These are phyloP conservation scores for Brachionus manjavacas DNA, from an alignment of 1,140 invertebrate genomes.

Conservation along the genomic window DNA sequence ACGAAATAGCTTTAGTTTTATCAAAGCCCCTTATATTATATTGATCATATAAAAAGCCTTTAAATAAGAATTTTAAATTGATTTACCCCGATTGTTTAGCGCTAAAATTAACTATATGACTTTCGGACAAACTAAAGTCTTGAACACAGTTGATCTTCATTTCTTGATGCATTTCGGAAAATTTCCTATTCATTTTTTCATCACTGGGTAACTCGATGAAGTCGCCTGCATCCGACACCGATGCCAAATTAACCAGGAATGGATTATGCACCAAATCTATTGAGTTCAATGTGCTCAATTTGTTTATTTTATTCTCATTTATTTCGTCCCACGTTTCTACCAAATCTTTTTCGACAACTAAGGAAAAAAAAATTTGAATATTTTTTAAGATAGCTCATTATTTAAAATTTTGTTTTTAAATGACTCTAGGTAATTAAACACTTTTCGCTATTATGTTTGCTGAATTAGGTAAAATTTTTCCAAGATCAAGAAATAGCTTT, in stretches of 20 bases:
- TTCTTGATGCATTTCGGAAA: constrained; percentile 29
- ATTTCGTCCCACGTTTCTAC: constrained; percentile 2
- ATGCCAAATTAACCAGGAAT: neutral
- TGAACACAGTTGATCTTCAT: constrained; percentile 41
- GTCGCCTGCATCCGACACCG: neutral
- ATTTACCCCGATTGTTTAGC: neutral
- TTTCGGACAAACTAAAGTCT: constrained; percentile 23
- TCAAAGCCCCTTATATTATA: neutral
- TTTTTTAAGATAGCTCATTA: neutral
- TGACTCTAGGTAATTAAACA: too few relatives aligned
- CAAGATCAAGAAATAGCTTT: too few relatives aligned
- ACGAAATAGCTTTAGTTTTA: constrained; percentile 33
- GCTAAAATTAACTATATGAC: constrained; percentile 5
- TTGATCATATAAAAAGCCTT: neutral
- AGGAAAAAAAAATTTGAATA: neutral
- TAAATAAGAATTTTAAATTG: neutral
- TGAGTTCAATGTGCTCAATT: constrained; percentile 19
- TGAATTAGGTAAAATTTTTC: too few relatives aligned
- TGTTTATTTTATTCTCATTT: constrained; percentile 27
- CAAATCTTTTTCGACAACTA: constrained; percentile 5
- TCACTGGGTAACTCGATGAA: constrained; percentile 35
- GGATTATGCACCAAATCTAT: constrained; percentile 30
- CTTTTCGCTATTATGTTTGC: too few relatives aligned
- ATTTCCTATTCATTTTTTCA: constrained; percentile 41
- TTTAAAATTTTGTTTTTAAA: neutral